Percentiles rank a stretch among this genome's conserved stretches.
phyloP scores from a whole-genome alignment of 2,888 invertebrate species.

The Calameuta idolon region DNA sequence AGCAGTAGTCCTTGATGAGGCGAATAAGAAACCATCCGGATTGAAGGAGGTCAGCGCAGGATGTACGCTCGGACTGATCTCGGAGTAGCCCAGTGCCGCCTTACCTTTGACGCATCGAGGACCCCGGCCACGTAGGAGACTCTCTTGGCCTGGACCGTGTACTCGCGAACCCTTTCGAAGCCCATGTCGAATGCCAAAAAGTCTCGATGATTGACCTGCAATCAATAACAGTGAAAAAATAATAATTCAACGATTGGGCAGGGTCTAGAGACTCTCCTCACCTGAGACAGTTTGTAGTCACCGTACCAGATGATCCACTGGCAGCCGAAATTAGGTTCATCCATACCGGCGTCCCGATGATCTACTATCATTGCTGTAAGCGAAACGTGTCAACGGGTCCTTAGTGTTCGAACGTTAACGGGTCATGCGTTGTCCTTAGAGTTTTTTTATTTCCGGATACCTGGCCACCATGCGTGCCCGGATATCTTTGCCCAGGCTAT shows the following conservation, averaged over 20 bases:
- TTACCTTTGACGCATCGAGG: constrained; percentile 25
- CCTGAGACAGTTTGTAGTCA: constrained; percentile 57
- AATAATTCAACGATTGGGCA: no score
- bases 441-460: constrained; percentile 17
- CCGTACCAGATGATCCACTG: constrained; percentile 64
- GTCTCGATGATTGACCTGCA: constrained; percentile 44
- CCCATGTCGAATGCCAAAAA: constrained; percentile 47
- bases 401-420: neutral
- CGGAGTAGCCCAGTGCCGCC: neutral
- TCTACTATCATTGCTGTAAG: constrained; percentile 55
- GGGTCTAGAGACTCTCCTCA: constrained; percentile 24
- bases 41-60: neutral
- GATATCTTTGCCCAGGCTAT: constrained; percentile 58
- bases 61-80: neutral
- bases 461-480: constrained; percentile 61
- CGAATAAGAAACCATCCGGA: neutral
- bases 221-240: neutral
- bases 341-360: constrained; percentile 56
- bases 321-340: constrained; percentile 53
- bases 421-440: neutral
- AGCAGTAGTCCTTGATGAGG: constrained; percentile 43
- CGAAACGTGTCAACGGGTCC: neutral
- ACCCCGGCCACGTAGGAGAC: constrained; percentile 40
- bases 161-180: constrained; percentile 42
- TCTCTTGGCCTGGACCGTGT: constrained; percentile 39